Conservation (phyloP, 1,140 invertebrate genomes). For the Drosophila nasuta region DNA sequence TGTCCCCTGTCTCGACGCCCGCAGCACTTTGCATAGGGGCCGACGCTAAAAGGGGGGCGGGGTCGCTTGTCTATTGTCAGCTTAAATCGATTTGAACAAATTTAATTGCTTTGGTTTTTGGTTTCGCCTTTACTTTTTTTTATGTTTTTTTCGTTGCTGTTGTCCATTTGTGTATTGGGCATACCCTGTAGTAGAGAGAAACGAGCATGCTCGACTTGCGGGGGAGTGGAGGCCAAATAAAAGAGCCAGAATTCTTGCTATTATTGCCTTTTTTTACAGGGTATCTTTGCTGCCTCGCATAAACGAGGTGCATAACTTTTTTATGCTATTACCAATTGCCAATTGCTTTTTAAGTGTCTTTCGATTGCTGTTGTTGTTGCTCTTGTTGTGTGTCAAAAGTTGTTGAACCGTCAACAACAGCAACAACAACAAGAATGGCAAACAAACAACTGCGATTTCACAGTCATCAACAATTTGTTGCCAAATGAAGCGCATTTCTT, state of each 20-base stretch:
- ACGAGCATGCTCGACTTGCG: neutral
- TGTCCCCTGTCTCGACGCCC: neutral
- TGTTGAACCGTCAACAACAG: conserved; percentile 68
- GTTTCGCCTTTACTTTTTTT: conserved; percentile 7
- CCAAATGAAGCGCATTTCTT: conserved; percentile 74
- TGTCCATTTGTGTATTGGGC: conserved; percentile 12
- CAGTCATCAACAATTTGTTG: conserved; percentile 69
- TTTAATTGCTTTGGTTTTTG: conserved; percentile 75
- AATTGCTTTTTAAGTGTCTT: conserved; percentile 75
- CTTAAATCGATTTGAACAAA: conserved; percentile 81
- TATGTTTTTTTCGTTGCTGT: neutral
- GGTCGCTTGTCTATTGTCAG: conserved; percentile 61
- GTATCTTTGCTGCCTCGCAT: neutral
- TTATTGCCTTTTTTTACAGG: neutral
- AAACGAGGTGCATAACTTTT: conserved; percentile 1
- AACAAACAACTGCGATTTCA: conserved; percentile 32
- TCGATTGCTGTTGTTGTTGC: conserved; percentile 35
- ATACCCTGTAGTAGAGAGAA: conserved; percentile 7
- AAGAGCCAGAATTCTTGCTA: too few species aligned
- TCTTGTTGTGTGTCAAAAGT: conserved; percentile 63
- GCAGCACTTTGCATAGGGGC: conserved; percentile 39
- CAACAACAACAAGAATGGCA: conserved; percentile 3
- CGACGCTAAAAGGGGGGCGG: neutral
- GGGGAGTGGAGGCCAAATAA: too few species aligned
- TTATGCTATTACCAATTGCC: conserved; percentile 57